These are phyloP conservation scores for Choristoneura rosaceana DNA, from an alignment of 2,888 invertebrate species.

Conservation along the genomic window DNA sequence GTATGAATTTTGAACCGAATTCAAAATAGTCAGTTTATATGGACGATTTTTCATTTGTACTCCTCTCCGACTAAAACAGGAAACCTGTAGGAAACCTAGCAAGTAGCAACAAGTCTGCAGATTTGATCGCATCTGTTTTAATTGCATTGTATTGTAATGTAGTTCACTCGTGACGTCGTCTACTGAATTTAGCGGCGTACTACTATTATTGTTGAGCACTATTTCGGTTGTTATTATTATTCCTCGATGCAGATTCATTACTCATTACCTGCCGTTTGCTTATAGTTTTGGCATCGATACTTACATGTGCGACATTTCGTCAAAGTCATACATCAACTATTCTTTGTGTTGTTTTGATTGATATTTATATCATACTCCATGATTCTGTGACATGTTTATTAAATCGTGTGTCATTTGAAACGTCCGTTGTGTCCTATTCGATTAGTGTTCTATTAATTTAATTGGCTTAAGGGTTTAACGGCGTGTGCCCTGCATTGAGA, in stretches of 20 bases:
- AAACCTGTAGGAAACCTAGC: background rate
- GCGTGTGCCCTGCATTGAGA: background rate
- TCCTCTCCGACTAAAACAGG: background rate
- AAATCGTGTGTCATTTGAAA: background rate
- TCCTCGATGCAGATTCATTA: constrained; percentile 53
- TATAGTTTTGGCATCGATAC: constrained; percentile 55
- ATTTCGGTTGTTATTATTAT: constrained; percentile 44
- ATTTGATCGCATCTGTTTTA: background rate
- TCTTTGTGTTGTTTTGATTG: constrained; percentile 29
- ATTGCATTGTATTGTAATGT: background rate
- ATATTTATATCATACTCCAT: constrained; percentile 13
- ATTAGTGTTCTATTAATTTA: background rate
- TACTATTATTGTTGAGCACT: constrained; percentile 33
- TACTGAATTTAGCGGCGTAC: constrained; percentile 13
- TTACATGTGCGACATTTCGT: constrained; percentile 47
- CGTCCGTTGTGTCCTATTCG: background rate
- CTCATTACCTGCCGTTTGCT: constrained; percentile 58
- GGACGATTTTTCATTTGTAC: background rate
- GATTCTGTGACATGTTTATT: constrained; percentile 9
- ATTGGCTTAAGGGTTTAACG: constrained; percentile 8
- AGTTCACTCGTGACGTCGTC: constrained; percentile 9
- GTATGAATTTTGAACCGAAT: no score
- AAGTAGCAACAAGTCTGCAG: background rate
- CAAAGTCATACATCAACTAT: constrained; percentile 20
- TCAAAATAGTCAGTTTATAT: no score